Conservation (phyloP, 2,797 vertebrate species). For the Parambassis ranga region DNA sequence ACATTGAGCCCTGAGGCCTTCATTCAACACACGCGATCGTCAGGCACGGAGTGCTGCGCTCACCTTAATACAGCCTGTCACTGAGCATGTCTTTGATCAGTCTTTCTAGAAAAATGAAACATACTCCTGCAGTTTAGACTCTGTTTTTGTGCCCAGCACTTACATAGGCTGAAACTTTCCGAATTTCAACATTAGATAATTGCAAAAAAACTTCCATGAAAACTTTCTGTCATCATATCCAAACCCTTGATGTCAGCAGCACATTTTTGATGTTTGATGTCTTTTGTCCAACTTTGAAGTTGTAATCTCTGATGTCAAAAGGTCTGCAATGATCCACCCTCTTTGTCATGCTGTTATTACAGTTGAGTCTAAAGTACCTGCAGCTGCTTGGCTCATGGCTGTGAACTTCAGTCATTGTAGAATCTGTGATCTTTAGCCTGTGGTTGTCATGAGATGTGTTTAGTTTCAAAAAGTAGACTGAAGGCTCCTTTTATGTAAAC, state of each 20-base stretch:
- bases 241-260: too few species aligned
- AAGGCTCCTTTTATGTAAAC: too few species aligned
- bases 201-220: neutral
- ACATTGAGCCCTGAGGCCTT: conserved; percentile 7
- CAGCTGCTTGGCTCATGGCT: neutral
- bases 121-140: neutral
- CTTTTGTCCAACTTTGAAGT: neutral
- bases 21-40: neutral
- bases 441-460: too few species aligned
- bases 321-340: neutral
- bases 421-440: too few species aligned
- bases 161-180: neutral
- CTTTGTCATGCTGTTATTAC: neutral
- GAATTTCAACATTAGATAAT: neutral
- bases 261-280: too few species aligned
- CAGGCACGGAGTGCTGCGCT: neutral
- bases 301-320: neutral
- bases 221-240: neutral
- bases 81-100: neutral
- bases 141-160: neutral
- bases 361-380: neutral
- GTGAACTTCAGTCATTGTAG: too few species aligned
- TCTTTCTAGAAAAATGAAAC: neutral
- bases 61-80: neutral
- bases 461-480: too few species aligned